phyloP scores from a whole-genome alignment of 2,888 invertebrate species.

The Dryobotodes eremita region DNA sequence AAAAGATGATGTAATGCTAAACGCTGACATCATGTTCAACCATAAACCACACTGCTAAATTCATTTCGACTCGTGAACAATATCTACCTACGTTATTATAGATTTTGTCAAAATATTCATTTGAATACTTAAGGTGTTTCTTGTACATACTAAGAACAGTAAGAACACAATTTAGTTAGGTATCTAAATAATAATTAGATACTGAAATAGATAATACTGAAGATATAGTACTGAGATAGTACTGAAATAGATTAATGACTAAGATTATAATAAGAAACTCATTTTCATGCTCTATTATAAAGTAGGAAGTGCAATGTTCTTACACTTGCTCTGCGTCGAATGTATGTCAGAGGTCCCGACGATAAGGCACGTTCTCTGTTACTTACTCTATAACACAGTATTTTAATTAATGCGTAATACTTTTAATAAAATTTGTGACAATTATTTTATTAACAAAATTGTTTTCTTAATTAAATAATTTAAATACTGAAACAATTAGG shows the following conservation, averaged over 20 bases:
- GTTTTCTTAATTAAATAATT: not conserved
- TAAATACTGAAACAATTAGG: not conserved
- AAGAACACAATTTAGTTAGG: not conserved
- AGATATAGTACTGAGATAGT: conserved; percentile 28
- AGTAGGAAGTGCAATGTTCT: conserved; percentile 81
- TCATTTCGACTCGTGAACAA: conserved; percentile 67
- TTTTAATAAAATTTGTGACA: conserved; percentile 19
- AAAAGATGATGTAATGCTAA: conserved; percentile 75
- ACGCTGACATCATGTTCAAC: conserved; percentile 77
- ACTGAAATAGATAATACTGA: not conserved
- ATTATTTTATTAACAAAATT: not conserved
- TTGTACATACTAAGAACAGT: not conserved
- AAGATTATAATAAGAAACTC: conserved; percentile 56
- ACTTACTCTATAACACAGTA: conserved; percentile 71
- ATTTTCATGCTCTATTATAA: conserved; percentile 73
- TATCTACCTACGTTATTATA: conserved; percentile 22
- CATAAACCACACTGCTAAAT: conserved; percentile 76
- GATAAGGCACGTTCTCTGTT: conserved; percentile 86
- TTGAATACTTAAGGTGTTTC: not conserved
- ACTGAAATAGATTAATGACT: conserved; percentile 27
- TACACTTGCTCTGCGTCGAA: conserved; percentile 77
- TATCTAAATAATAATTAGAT: not conserved
- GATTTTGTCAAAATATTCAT: conserved; percentile 13
- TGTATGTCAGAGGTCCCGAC: conserved; percentile 83
- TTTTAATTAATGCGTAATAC: conserved; percentile 62